Conservation (phyloP, 2,797 vertebrate genomes). For the Characodon lateralis region DNA sequence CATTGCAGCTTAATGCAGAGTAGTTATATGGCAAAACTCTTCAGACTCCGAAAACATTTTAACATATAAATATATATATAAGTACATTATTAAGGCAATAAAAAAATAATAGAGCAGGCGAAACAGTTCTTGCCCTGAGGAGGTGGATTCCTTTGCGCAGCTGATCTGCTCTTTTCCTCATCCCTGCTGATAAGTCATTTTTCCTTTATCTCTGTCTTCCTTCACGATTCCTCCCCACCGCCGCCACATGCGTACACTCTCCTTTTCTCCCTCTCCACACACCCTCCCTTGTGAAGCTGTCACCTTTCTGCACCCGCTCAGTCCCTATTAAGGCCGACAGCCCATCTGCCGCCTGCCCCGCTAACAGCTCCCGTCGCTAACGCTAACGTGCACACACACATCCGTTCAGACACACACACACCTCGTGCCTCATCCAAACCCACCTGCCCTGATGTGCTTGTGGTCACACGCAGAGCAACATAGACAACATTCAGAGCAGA, state of each 20-base stretch:
- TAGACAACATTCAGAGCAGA: slow-evolving; percentile 19
- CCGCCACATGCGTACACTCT: slow-evolving; percentile 15
- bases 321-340: slow-evolving; percentile 85
- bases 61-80: neutral
- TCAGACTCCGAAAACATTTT: neutral
- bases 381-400: slow-evolving; percentile 68
- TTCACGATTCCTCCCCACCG: slow-evolving; percentile 35
- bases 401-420: slow-evolving; percentile 49
- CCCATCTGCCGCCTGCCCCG: slow-evolving; percentile 84
- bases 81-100: neutral
- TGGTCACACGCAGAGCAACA: slow-evolving; percentile 22
- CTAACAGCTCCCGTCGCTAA: slow-evolving; percentile 77
- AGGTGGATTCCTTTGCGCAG: slow-evolving; percentile 32
- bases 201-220: slow-evolving; percentile 61
- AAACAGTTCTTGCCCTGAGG: slow-evolving; percentile 13
- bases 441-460: slow-evolving; percentile 57
- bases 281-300: slow-evolving; percentile 74
- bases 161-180: slow-evolving; percentile 59
- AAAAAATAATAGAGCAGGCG: slow-evolving; percentile 11
- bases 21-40: neutral
- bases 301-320: slow-evolving; percentile 81
- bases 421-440: slow-evolving; percentile 51
- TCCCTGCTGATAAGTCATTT: slow-evolving; percentile 63
- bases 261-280: slow-evolving; percentile 37
- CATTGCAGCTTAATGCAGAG: neutral